Conservation (phyloP, 2,888 invertebrate genomes). For the Empis livida region DNA sequence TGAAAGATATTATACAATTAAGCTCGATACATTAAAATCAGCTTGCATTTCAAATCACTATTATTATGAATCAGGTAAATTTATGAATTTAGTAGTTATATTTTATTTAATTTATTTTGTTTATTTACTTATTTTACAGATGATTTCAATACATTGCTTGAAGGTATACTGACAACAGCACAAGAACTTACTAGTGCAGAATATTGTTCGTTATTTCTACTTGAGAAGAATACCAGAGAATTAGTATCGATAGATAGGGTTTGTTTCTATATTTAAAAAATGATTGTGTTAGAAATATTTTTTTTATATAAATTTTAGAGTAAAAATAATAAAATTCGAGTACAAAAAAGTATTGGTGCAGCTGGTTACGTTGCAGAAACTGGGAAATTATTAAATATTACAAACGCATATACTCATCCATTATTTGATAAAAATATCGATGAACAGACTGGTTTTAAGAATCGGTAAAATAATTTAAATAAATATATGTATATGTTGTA, state of each 20-base stretch:
- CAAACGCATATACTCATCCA: constrained; percentile 58
- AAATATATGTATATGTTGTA: neutral
- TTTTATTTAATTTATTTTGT: too few species aligned
- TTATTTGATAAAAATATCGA: constrained; percentile 62
- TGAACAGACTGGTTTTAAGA: constrained; percentile 57
- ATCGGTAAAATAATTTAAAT: constrained; percentile 37
- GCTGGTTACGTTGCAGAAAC: constrained; percentile 67
- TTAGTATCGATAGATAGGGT: constrained; percentile 51
- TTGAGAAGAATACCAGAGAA: constrained; percentile 61
- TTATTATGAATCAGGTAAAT: too few species aligned
- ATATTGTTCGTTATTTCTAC: constrained; percentile 61
- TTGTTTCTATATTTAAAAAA: too few species aligned
- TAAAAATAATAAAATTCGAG: constrained; percentile 11
- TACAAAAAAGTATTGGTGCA: constrained; percentile 44
- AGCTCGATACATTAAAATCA: too few species aligned
- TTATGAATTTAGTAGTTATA: too few species aligned
- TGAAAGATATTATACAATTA: too few species aligned
- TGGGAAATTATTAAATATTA: constrained; percentile 59
- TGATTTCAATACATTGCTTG: constrained; percentile 53
- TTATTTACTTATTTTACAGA: constrained; percentile 33
- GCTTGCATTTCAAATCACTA: too few species aligned
- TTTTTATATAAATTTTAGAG: neutral
- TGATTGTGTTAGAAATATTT: constrained; percentile 48
- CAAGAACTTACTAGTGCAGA: constrained; percentile 59
- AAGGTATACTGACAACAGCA: constrained; percentile 63